Evolutionary conservation across 1,140 invertebrate genomes (phyloP), one percentile per base, ranked within the genome.

Genomic region (Rhagoletis zephyria): DNA sequence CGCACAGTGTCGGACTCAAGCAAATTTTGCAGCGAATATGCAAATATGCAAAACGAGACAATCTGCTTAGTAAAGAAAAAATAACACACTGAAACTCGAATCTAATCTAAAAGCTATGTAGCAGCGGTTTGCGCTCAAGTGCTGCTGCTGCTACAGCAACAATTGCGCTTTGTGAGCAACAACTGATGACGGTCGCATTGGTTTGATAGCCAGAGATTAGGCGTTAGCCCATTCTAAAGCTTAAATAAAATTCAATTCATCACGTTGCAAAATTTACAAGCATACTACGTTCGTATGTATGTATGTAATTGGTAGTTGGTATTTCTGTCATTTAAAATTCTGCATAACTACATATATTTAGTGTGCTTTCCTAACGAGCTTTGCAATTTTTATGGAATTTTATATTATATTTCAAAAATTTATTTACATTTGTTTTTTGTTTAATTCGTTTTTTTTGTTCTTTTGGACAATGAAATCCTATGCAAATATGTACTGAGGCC

Each of bases 361-460:
- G 74, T 81, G 48, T 81, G 16, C 74, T 81, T 81, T 81, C 56
- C 74, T 81, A 81, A 81, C 74, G 74, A 81, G 74, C 67, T 81
- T 81, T 81, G 74, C 48, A 81, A 51, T 56, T 81, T 56, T 81
- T 59, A 56, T 81, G 12, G 74, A 81, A 81, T 81, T 81, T 81
- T 81, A 81, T 81, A 81, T 81, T 81, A 77, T 77, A 45, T 77
- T 77, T 81, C 74, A 81, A 30, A 3, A 19, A 4, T 81, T 56
- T 81, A 81, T 81, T 56, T 81, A 9, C 74, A n/a, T 81, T 56
- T 9, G 7, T 56, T 81, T 81, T 19, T 81, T 19, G 7, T 81
- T 81, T 81, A 30, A 81, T 81, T 81, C 30, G 59, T 48, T 81
- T 81, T 3, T 48, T 56, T 16, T 4, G 16, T 81, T 45, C 42